Conservation (phyloP, 2,797 vertebrate species). For the Gallirallus australis region DNA sequence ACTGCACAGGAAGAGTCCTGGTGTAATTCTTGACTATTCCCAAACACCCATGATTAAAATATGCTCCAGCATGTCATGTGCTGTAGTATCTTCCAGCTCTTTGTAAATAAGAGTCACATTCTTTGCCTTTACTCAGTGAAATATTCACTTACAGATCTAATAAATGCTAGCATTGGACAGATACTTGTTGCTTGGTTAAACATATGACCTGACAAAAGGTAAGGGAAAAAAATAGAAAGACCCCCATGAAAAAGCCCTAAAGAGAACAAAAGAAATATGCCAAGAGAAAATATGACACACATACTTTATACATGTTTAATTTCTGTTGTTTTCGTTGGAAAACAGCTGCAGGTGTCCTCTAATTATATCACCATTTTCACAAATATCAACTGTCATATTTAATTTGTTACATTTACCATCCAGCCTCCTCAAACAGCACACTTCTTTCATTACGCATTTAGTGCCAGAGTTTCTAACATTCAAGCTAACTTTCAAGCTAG, state of each 20-base stretch:
- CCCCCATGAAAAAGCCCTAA: neutral
- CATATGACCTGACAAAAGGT: constrained; percentile 48
- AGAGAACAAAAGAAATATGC: constrained; percentile 71
- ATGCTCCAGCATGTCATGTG: neutral
- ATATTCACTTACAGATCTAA: constrained; percentile 34
- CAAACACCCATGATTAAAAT: constrained; percentile 5
- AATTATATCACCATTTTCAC: constrained; percentile 86
- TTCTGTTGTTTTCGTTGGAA: constrained; percentile 86
- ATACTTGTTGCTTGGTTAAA: constrained; percentile 64
- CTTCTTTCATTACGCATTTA: constrained; percentile 85
- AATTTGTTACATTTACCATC: constrained; percentile 82
- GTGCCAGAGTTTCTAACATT: constrained; percentile 84
- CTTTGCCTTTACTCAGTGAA: constrained; percentile 33
- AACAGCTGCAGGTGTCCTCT: constrained; percentile 86
- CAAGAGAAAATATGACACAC: constrained; percentile 72
- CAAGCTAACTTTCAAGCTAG: constrained; percentile 90
- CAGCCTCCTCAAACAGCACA: constrained; percentile 77
- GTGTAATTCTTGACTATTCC: neutral
- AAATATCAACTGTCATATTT: constrained; percentile 87
- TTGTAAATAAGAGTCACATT: constrained; percentile 10
- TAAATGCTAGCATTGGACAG: neutral
- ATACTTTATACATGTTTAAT: constrained; percentile 83
- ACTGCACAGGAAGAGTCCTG: neutral
- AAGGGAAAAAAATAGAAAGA: constrained; percentile 21
- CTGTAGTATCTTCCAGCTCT: constrained; percentile 36